Evolutionary conservation across 2,797 vertebrate species (phyloP).

Genomic region (Syndactyla subalaris): DNA sequence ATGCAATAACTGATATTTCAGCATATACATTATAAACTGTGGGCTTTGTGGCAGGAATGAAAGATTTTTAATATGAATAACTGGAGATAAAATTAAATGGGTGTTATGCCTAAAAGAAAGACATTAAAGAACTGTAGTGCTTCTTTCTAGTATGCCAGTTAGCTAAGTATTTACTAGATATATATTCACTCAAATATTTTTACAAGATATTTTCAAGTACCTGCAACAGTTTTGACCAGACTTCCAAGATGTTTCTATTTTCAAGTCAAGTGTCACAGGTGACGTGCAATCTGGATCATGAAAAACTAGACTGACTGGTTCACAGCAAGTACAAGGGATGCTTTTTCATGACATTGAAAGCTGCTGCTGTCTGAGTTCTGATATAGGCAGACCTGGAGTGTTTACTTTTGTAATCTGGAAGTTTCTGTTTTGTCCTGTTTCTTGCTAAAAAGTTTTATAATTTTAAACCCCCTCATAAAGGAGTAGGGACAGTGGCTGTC

Average conservation of each 20-base stretch:
- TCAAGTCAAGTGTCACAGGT: not conserved
- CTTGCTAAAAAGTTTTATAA: not conserved
- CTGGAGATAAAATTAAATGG: not conserved
- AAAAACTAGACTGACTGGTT: not conserved
- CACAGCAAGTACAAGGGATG: accelerated
- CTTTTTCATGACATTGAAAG: not conserved
- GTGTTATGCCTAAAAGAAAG: not conserved
- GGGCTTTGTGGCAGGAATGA: not conserved
- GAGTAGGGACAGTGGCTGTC: not conserved
- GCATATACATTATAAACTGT: not conserved
- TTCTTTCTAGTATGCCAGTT: not conserved
- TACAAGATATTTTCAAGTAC: not conserved
- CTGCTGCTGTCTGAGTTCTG: not conserved
- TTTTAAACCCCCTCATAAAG: not conserved
- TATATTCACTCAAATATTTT: not conserved
- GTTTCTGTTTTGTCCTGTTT: not conserved
- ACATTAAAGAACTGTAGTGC: not conserved
- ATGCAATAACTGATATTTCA: slow-evolving; percentile 23
- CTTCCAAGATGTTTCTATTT: not conserved
- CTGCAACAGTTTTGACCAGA: not conserved
- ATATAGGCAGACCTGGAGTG: not conserved
- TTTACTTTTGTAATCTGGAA: not conserved
- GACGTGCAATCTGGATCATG: not conserved
- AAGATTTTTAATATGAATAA: not conserved
- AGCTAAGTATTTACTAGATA: not conserved